Base-by-base conservation (phyloP, 2,888 invertebrate species). In the Sicus ferrugineus region DNA sequence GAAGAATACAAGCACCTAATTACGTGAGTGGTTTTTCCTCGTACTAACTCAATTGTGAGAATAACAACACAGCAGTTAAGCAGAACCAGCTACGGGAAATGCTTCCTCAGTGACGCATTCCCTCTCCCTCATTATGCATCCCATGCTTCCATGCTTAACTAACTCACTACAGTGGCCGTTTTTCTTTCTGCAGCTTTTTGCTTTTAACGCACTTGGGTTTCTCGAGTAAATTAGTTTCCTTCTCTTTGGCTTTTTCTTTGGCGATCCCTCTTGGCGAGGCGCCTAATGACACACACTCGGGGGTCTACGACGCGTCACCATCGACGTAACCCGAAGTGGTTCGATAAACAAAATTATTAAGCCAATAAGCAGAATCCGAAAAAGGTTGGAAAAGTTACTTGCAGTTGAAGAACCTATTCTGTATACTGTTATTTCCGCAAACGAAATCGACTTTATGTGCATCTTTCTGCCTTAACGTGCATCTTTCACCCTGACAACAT, bases 111-210 rank as follows among this genome's bases (percentile, higher is more conserved):
- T 65, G 38, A 28, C 7, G 2, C 54, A 26, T 14, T 26, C 16
- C 54, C 28, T 62, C 28, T 62, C 48, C 4, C 48, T 62, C 38
- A 65, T 65, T 64, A 64, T 64, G 64, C 64, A 54, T 54, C 54
- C 23, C 54, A 26, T 54, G 19, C 3, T 19, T 52, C 23, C 16
- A 9, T 28, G 23, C 52, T 52, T n/a, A 11, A 2, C 21, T 52
- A 23, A 23, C 19, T 52, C 19, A 26, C 21, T 26, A 11, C 21
- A 11, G 2, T 26, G 7, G 23, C 23, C 21, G 11, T 26, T 52
- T 48, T 26, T 52, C 14, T 7, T 9, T 7, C 38, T 14, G 7
- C 21, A 11, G 52, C 52, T 26, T 52, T 52, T 19, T 26, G 11
- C 52, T 52, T 14, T 34, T n/a, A 23, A 21, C 50, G 9, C 19